Evolutionary conservation across 2,888 invertebrate species (phyloP), one percentile per base, ranked within the genome.

Genomic region (Pterobdella sp.): DNA sequence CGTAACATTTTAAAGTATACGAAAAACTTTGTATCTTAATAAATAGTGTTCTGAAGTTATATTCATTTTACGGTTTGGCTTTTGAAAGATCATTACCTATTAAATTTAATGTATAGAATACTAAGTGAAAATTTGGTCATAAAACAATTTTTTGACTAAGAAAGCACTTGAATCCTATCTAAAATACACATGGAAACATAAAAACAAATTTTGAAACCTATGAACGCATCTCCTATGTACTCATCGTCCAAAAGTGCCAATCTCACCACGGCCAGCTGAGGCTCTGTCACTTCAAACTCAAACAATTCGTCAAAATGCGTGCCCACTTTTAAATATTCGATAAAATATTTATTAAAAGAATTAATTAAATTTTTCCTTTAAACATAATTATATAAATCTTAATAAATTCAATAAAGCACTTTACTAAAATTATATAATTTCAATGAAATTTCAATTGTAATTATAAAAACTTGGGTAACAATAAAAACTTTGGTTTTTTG

Each of bases 271-370:
- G 87, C 87, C 75, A 88, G 78, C 79, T 88, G 87, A 31, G 87
- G 87, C 35, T 87, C 83, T 79, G 85, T 84, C 72, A 88, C 84
- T 79, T 85, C 85, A 80, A 88, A 88, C 80, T 87, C 87, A 80
- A 88, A 87, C 77, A 85, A 86, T 78, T 88, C 88, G 79, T 88
- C 87, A 82, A 87, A 88, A 60, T 87, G 84, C 14, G 87, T 87
- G 79, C 86, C 87, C 78, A 42, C 68, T 63, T 32, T 7, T 18
- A 42, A 42, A 31, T 34, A 36, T 36, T 37, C n/a, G n/a, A 63
- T 63, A 4, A 63, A 14, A 63, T 63, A 31, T 29, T 29, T 29
- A 64, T 64, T 10, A 22, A 10, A 29, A n/a, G n/a, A n/a, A n/a
- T n/a, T n/a, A n/a, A n/a, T n/a, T n/a, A n/a, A n/a, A n/a, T n/a